Conservation (phyloP, 2,113 vertebrate species). For the Fregata magnificens region DNA sequence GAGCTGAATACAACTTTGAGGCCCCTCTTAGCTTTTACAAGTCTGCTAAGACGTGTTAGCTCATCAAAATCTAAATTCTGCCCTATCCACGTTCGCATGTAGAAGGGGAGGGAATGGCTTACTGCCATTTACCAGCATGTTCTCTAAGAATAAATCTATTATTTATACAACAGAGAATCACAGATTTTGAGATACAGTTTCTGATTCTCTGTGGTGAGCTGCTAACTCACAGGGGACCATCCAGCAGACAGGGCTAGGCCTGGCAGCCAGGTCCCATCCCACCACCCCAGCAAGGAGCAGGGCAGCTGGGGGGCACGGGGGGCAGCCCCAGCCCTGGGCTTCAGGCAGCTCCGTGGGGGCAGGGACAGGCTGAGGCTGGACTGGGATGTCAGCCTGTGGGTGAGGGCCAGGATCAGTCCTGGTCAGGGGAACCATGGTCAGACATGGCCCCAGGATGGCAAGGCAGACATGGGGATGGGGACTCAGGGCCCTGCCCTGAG, state of each 20-base stretch:
- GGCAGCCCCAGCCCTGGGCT: neutral
- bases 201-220: neutral
- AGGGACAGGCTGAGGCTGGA: neutral
- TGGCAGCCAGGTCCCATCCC: neutral
- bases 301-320: fast-evolving
- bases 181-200: neutral
- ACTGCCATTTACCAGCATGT: neutral
- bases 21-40: neutral
- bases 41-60: neutral
- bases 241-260: too few species aligned
- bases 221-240: neutral
- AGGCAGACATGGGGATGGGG: neutral
- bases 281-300: neutral
- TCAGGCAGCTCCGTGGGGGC: too few species aligned
- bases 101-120: neutral
- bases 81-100: neutral
- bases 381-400: neutral
- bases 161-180: neutral
- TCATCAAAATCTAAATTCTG: neutral
- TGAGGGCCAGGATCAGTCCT: neutral
- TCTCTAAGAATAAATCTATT: neutral
- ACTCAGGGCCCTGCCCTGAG: too few species aligned
- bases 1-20: neutral
- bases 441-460: neutral
- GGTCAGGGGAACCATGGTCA: neutral